phyloP scores from a whole-genome alignment of 2,113 vertebrate genomes.

The Ptilorrhoa leucosticta region DNA sequence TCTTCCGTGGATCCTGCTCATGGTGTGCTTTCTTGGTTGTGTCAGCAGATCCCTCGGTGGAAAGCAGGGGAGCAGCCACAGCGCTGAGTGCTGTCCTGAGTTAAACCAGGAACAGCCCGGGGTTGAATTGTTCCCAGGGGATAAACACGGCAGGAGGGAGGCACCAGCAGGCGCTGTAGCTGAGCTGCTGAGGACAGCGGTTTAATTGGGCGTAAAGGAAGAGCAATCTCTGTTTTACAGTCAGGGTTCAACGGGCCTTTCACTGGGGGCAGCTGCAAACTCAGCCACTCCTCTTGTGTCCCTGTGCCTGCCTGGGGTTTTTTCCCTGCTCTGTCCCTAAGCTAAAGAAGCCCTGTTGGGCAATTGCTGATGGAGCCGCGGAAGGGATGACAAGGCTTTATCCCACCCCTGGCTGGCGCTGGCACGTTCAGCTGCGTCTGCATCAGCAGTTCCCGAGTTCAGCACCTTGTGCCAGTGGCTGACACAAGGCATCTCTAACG shows the following conservation, averaged over 20 bases:
- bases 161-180: background rate
- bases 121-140: background rate
- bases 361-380: rapidly evolving
- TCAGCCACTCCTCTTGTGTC: background rate
- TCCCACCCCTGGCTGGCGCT: background rate
- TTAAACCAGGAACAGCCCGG: background rate
- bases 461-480: background rate
- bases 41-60: background rate
- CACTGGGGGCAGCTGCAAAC: background rate
- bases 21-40: background rate
- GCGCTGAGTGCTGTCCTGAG: background rate
- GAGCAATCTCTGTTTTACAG: background rate
- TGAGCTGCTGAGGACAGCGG: background rate
- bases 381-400: background rate
- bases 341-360: background rate
- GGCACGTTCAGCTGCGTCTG: background rate
- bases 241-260: background rate
- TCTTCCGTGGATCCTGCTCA: background rate
- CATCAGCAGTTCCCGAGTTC: background rate
- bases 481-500: background rate
- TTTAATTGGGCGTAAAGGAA: background rate
- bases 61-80: background rate
- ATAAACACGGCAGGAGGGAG: background rate
- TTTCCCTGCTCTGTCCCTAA: background rate
- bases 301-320: background rate